phyloP scores from a whole-genome alignment of 2,797 vertebrate species.

The Antennarius maculatus region DNA sequence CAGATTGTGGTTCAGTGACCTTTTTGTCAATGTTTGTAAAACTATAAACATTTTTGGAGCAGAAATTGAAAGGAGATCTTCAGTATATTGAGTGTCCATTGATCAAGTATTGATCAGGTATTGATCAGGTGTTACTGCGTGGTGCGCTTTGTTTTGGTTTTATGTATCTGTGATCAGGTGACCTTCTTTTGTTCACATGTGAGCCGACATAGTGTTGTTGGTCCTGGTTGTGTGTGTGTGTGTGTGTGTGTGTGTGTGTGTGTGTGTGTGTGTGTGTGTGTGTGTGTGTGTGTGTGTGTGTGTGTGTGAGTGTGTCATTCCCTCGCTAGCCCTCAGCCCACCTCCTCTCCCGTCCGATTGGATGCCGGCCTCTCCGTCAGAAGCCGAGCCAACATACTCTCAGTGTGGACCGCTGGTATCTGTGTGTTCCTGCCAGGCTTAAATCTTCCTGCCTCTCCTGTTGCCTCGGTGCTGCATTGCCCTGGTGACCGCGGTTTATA shows the following conservation, averaged over 20 bases:
- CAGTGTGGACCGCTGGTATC: constrained; percentile 59
- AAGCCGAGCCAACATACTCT: constrained; percentile 68
- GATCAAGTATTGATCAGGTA: no score
- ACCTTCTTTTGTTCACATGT: no score
- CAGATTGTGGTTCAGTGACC: no score
- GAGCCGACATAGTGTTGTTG: neutral
- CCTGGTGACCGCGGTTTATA: constrained; percentile 57
- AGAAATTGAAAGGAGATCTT: no score
- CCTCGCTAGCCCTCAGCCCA: constrained; percentile 6
- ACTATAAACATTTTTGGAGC: no score
- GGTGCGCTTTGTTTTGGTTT: no score
- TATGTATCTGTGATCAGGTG: no score
- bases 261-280: constrained; percentile 19
- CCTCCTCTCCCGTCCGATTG: constrained; percentile 38
- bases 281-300: constrained; percentile 14
- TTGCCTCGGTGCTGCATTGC: constrained; percentile 51
- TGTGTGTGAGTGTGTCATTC: constrained; percentile 17
- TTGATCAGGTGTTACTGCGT: no score
- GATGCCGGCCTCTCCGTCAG: constrained; percentile 65
- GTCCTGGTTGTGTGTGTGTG: constrained; percentile 8
- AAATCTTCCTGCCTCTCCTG: constrained; percentile 66
- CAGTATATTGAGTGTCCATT: no score
- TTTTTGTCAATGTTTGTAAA: no score
- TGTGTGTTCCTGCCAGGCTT: constrained; percentile 58
- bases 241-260: constrained; percentile 15